These are phyloP conservation scores for Hyles vespertilio DNA, from an alignment of 1,140 invertebrate species.

Conservation along the genomic window DNA sequence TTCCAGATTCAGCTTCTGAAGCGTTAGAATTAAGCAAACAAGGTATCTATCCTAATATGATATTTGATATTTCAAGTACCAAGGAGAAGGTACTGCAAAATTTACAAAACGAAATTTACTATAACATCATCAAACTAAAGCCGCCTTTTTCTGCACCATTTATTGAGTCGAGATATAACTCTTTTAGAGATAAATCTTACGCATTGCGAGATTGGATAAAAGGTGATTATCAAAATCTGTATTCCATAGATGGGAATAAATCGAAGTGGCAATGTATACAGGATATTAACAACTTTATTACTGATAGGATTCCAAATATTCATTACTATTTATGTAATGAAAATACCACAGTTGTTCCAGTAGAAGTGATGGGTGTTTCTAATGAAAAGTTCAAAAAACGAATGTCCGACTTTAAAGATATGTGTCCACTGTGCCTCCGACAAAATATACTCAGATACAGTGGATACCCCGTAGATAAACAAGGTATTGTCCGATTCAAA, in stretches of 20 bases:
- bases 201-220: slow-evolving; percentile 69
- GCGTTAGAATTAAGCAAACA: slow-evolving; percentile 61
- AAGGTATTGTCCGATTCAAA: slow-evolving; percentile 74
- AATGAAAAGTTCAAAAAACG: slow-evolving; percentile 70
- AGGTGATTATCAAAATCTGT: slow-evolving; percentile 72
- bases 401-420: slow-evolving; percentile 69
- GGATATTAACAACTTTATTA: slow-evolving; percentile 49
- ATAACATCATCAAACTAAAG: slow-evolving; percentile 45
- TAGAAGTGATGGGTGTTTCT: slow-evolving; percentile 64
- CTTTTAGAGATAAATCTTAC: slow-evolving; percentile 51
- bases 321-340: slow-evolving; percentile 53
- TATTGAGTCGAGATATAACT: slow-evolving; percentile 58
- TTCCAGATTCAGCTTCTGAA: slow-evolving; percentile 71
- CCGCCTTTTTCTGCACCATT: slow-evolving; percentile 63
- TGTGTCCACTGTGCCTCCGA: slow-evolving; percentile 76
- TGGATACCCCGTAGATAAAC: slow-evolving; percentile 64
- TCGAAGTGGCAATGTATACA: slow-evolving; percentile 74
- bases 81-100: slow-evolving; percentile 51
- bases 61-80: slow-evolving; percentile 70
- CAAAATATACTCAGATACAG: slow-evolving; percentile 58
- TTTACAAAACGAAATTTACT: slow-evolving; percentile 49
- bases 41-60: slow-evolving; percentile 73
- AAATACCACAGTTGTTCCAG: slow-evolving; percentile 51
- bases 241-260: slow-evolving; percentile 49
- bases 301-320: slow-evolving; percentile 37